Evolutionary conservation across 2,113 vertebrate genomes (phyloP).

Genomic region (Channa argus): DNA sequence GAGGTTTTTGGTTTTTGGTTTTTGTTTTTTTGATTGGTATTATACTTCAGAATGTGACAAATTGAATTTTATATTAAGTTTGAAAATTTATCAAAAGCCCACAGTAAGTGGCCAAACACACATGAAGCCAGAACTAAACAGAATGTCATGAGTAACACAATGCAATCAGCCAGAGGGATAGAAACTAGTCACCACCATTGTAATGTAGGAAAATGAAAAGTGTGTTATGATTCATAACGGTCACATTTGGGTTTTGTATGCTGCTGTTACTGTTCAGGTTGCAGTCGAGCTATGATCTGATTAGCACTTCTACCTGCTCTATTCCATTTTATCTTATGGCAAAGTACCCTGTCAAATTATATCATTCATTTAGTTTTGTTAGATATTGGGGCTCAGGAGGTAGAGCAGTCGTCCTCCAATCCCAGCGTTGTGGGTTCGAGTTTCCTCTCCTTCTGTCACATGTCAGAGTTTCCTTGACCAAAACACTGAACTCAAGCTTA

Average conservation of each 20-base stretch:
- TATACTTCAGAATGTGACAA: not conserved
- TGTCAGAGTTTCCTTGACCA: too few relatives aligned
- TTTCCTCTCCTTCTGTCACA: too few relatives aligned
- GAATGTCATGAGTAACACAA: not conserved
- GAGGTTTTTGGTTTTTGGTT: not conserved
- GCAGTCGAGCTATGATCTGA: slow-evolving; percentile 7
- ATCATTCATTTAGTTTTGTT: slow-evolving; percentile 15
- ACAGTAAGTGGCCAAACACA: too few relatives aligned
- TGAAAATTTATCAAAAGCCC: not conserved
- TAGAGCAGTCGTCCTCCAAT: too few relatives aligned
- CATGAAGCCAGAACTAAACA: not conserved
- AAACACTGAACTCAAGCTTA: too few relatives aligned
- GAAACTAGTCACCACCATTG: not conserved
- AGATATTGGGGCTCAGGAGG: too few relatives aligned
- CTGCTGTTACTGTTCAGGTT: not conserved
- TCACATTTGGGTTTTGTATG: not conserved
- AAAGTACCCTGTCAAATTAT: not conserved
- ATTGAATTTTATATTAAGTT: not conserved
- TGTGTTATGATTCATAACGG: not conserved
- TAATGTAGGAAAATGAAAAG: not conserved
- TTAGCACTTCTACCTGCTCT: not conserved
- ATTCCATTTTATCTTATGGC: slow-evolving; percentile 17
- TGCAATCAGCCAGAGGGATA: not conserved
- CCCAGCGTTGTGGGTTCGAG: too few relatives aligned
- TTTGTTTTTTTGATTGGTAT: not conserved